These are phyloP conservation scores for Gasterosteus nipponicus DNA, from an alignment of 2,113 vertebrate species.

Conservation along the genomic window DNA sequence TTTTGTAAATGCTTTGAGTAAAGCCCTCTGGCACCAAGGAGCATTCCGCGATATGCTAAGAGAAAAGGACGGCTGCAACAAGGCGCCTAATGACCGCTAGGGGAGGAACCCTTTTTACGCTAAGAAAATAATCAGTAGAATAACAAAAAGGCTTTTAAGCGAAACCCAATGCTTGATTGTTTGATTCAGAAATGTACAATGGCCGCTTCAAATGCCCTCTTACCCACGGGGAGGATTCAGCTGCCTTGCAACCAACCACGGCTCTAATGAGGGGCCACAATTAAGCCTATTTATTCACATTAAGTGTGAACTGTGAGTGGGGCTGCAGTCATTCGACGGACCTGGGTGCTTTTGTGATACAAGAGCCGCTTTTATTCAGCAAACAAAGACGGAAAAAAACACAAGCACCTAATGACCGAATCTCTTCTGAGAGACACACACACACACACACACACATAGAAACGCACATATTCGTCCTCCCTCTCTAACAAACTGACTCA, in stretches of 20 bases:
- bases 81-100: constrained; percentile 71
- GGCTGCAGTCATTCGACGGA: constrained; percentile 76
- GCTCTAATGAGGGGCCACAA: constrained; percentile 82
- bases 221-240: constrained; percentile 78
- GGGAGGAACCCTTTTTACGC: constrained; percentile 64
- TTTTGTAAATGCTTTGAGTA: constrained; percentile 29
- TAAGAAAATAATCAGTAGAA: constrained; percentile 79
- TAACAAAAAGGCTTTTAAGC: constrained; percentile 75
- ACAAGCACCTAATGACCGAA: constrained; percentile 80
- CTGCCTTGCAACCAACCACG: constrained; percentile 71
- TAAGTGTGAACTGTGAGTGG: constrained; percentile 82
- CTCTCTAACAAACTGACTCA: constrained; percentile 70
- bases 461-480: constrained; percentile 41
- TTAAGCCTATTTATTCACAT: constrained; percentile 84
- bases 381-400: constrained; percentile 77
- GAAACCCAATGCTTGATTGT: constrained; percentile 77
- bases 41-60: constrained; percentile 61
- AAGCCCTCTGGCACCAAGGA: constrained; percentile 39
- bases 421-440: constrained; percentile 65
- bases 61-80: constrained; percentile 56
- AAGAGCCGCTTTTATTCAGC: constrained; percentile 78
- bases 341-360: constrained; percentile 76
- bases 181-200: constrained; percentile 74
- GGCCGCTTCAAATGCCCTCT: constrained; percentile 81
- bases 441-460: constrained; percentile 20